Conservation (phyloP, 2,797 vertebrate species). For the Cirrhinus molitorella region DNA sequence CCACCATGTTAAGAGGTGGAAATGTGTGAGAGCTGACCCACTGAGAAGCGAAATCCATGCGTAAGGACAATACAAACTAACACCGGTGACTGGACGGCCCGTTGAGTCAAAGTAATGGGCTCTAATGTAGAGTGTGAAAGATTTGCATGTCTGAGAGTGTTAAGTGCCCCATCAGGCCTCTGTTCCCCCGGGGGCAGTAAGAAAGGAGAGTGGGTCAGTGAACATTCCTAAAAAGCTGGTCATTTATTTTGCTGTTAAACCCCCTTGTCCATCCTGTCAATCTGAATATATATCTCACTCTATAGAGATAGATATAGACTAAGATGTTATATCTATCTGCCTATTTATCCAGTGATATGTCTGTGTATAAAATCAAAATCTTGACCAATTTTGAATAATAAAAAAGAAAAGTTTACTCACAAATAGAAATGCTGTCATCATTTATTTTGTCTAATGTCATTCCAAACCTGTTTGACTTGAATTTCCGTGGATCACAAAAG, state of each 20-base stretch:
- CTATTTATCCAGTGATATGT: background rate
- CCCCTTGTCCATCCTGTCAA: background rate
- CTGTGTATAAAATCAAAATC: background rate
- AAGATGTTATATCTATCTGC: background rate
- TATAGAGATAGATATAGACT: background rate
- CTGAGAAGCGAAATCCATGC: constrained; percentile 57
- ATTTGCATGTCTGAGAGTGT: constrained; percentile 66
- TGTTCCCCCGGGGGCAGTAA: constrained; percentile 39
- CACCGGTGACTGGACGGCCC: constrained; percentile 50
- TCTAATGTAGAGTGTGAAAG: constrained; percentile 61
- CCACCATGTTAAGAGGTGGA: constrained; percentile 53
- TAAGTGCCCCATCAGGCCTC: constrained; percentile 59
- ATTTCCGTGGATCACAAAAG: background rate
- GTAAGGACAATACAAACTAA: constrained; percentile 52
- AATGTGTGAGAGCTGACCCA: constrained; percentile 59
- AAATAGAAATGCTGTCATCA: background rate
- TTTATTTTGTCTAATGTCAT: background rate
- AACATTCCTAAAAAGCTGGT: constrained; percentile 44
- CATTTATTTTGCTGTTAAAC: constrained; percentile 31
- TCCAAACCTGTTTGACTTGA: background rate
- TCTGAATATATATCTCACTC: constrained; percentile 17
- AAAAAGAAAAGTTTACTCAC: background rate
- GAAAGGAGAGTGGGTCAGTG: constrained; percentile 32
- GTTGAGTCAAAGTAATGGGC: constrained; percentile 54
- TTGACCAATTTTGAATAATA: background rate